Conservation (phyloP, 2,888 invertebrate species). For the Neoitamus cyanurus region DNA sequence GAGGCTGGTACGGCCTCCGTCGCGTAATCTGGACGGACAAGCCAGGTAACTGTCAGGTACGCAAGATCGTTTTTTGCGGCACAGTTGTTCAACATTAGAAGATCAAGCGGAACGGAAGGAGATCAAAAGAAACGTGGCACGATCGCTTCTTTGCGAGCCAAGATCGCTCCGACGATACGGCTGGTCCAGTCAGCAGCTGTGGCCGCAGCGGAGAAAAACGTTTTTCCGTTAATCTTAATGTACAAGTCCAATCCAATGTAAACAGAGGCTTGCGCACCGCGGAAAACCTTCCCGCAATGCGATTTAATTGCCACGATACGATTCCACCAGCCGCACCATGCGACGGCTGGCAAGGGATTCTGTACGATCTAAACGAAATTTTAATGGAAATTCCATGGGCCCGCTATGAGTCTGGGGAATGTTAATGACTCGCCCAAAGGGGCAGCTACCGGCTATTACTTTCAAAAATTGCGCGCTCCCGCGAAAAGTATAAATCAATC, state of each 20-base stretch:
- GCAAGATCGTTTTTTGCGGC: not conserved
- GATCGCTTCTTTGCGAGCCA: not conserved
- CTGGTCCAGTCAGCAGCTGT: not conserved
- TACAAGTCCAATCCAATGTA: not conserved
- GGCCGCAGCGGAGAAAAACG: not conserved
- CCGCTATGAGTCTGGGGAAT: constrained; percentile 1
- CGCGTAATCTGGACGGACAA: not conserved
- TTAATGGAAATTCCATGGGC: constrained; percentile 13
- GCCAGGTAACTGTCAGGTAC: not conserved
- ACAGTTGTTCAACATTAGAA: not conserved
- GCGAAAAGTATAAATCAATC: constrained; percentile 19
- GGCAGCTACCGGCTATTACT: constrained; percentile 6
- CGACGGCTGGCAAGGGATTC: not conserved
- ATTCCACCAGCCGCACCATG: not conserved
- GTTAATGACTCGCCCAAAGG: constrained; percentile 21
- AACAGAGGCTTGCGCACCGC: not conserved
- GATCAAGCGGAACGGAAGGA: constrained; percentile 18
- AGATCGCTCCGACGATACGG: not conserved
- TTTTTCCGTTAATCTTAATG: not conserved
- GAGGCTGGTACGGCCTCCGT: not conserved
- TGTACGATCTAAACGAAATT: not conserved
- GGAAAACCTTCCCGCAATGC: not conserved
- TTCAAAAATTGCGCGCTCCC: constrained; percentile 9
- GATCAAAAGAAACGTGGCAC: not conserved
- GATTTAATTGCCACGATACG: not conserved